These are phyloP conservation scores for Hetaerina titia DNA, from an alignment of 2,888 invertebrate species.

Conservation along the genomic window DNA sequence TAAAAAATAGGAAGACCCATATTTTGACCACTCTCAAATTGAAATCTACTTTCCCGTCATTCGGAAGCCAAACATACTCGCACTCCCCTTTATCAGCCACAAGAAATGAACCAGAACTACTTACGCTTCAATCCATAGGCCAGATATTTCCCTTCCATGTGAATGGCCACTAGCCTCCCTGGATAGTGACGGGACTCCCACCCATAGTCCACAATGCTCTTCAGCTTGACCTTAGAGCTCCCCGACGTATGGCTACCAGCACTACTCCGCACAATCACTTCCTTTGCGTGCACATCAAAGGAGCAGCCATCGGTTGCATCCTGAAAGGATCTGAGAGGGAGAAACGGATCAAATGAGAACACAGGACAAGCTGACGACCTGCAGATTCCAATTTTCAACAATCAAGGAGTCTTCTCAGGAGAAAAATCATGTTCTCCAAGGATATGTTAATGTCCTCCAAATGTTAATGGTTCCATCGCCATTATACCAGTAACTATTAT, in stretches of 20 bases:
- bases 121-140: constrained; percentile 95
- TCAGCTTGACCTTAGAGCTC: constrained; percentile 93
- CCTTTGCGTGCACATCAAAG: constrained; percentile 57
- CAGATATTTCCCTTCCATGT: constrained; percentile 90
- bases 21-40: too few relatives aligned
- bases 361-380: too few relatives aligned
- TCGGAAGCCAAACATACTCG: too few relatives aligned
- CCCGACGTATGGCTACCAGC: constrained; percentile 76
- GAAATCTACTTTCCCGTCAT: too few relatives aligned
- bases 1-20: too few relatives aligned
- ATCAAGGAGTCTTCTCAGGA: not conserved
- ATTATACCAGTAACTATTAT: not conserved
- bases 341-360: not conserved
- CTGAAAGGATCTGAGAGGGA: constrained; percentile 22
- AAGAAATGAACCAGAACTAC: constrained; percentile 68
- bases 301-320: constrained; percentile 39
- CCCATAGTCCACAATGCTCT: constrained; percentile 93
- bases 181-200: constrained; percentile 94
- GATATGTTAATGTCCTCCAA: not conserved
- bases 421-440: not conserved
- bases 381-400: not conserved
- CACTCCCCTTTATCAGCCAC: constrained; percentile 39
- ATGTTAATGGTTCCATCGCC: too few relatives aligned
- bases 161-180: constrained; percentile 93
- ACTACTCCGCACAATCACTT: constrained; percentile 53